These are phyloP conservation scores for Heliconius hortense DNA, from an alignment of 2,888 invertebrate genomes.

Conservation along the genomic window DNA sequence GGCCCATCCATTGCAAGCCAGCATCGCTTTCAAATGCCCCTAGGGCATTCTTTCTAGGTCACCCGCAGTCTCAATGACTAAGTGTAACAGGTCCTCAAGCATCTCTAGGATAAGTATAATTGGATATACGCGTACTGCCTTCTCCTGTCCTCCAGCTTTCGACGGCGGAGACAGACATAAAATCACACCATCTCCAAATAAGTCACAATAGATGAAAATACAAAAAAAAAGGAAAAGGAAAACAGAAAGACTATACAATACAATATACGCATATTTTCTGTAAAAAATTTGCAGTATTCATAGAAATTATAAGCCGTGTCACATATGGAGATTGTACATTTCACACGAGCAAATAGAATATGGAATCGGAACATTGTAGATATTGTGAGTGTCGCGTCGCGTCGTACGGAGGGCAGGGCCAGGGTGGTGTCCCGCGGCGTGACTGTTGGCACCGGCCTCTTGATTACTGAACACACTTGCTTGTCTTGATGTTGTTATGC, in stretches of 20 bases:
- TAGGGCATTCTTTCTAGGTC: no score
- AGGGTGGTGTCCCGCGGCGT: constrained; percentile 23
- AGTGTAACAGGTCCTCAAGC: no score
- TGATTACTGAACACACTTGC: constrained; percentile 24
- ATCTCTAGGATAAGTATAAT: no score
- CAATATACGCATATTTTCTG: background rate
- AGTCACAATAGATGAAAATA: background rate
- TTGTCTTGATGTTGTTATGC: constrained; percentile 13
- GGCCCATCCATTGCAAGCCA: no score
- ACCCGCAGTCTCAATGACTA: no score
- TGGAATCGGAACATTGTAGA: constrained; percentile 25
- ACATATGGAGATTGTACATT: constrained; percentile 18
- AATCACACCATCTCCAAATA: background rate
- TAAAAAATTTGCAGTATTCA: background rate
- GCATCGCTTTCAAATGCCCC: no score
- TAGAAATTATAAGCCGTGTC: constrained; percentile 25
- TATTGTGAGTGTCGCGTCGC: constrained; percentile 15
- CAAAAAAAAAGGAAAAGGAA: background rate
- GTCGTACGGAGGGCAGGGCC: background rate
- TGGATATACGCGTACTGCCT: no score
- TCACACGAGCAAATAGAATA: constrained; percentile 24
- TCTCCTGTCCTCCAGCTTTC: no score
- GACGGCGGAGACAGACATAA: no score
- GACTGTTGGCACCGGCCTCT: constrained; percentile 23
- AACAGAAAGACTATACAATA: background rate